A percentile compares a stretch with the other conserved stretches of the same genome.
phyloP scores from a whole-genome alignment of 1,140 invertebrate genomes.

The Apis florea region DNA sequence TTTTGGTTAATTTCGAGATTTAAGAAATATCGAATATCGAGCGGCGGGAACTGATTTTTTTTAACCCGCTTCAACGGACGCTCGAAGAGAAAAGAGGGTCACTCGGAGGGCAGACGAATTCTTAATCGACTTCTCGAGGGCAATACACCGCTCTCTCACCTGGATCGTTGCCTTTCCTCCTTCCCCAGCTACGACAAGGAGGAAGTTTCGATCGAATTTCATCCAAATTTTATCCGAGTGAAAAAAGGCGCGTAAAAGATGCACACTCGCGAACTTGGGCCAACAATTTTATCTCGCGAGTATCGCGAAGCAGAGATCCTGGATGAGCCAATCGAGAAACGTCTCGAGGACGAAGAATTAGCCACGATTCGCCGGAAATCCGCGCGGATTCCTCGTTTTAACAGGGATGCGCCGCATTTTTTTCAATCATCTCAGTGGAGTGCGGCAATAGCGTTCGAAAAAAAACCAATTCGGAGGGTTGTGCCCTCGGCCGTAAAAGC shows the following conservation, averaged over 20 bases:
- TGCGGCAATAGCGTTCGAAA: neutral
- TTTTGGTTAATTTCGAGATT: neutral
- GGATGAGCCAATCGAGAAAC: neutral
- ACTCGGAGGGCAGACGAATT: neutral
- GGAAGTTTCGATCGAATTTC: neutral
- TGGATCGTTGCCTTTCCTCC: neutral
- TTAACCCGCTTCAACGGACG: neutral
- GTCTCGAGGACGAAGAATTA: neutral
- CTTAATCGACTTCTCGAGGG: neutral
- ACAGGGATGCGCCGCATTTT: neutral
- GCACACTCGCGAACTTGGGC: neutral
- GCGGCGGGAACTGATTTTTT: neutral
- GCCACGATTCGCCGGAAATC: neutral
- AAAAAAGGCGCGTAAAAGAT: neutral
- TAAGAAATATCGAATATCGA: neutral
- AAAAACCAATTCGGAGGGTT: neutral
- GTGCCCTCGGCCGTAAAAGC: neutral
- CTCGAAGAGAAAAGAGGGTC: slow-evolving; percentile 22
- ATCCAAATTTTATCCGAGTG: neutral
- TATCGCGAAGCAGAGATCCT: neutral
- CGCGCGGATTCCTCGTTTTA: neutral
- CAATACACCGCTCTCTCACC: neutral
- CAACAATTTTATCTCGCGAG: neutral
- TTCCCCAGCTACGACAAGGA: no score
- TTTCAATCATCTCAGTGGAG: slow-evolving; percentile 13